Percentiles rank a stretch among this genome's conserved stretches.
These are phyloP conservation scores for Leistus spinibarbis DNA, from an alignment of 2,888 invertebrate genomes.

Conservation along the genomic window DNA sequence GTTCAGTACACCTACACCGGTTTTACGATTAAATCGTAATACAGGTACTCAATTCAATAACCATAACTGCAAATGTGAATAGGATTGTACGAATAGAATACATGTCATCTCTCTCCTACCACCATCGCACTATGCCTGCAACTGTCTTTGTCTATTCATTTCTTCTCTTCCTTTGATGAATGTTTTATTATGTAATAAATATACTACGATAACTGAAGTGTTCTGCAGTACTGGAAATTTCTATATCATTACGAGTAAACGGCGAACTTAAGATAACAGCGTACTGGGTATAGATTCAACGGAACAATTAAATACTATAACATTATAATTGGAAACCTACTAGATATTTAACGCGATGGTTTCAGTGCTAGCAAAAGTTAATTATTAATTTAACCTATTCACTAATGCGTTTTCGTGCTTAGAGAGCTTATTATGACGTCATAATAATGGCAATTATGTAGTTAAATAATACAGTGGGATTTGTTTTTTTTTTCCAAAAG, in stretches of 20 bases:
- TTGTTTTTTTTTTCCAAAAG: no score
- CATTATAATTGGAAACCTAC: not conserved
- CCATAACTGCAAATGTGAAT: slow-evolving; percentile 35
- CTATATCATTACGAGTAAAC: not conserved
- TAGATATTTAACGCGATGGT: not conserved
- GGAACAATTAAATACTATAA: not conserved
- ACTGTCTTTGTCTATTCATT: not conserved
- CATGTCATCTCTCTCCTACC: not conserved
- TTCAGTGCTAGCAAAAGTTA: not conserved
- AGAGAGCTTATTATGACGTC: no score
- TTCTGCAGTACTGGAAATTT: not conserved
- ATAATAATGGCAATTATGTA: no score
- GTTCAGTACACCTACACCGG: not conserved
- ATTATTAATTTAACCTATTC: not conserved
- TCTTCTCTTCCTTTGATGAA: not conserved
- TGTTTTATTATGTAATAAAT: slow-evolving; percentile 7
- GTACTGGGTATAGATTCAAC: not conserved
- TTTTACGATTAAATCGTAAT: slow-evolving; percentile 35
- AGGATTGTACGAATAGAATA: slow-evolving; percentile 7
- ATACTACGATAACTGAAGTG: not conserved
- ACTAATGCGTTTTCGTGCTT: no score
- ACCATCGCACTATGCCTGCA: not conserved
- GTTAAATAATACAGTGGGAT: no score
- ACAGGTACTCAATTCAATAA: slow-evolving; percentile 38
- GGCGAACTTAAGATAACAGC: not conserved